Evolutionary conservation across 2,113 vertebrate genomes (phyloP).

Genomic region (Stegostoma tigrinum): DNA sequence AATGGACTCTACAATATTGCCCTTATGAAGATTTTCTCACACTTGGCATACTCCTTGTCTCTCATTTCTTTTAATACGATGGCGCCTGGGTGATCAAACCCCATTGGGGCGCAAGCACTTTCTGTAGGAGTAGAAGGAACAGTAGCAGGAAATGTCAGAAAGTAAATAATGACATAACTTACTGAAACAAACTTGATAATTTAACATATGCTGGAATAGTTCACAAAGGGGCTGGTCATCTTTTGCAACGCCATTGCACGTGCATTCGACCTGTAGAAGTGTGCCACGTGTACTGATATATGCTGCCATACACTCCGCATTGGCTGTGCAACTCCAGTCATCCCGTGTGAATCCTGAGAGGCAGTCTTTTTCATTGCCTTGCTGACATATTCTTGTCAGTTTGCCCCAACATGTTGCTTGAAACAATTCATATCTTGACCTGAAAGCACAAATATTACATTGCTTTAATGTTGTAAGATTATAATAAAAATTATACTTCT

Average conservation of each 20-base stretch:
- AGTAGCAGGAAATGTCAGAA: background rate
- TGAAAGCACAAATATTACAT: conserved; percentile 42
- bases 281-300: conserved; percentile 70
- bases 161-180: conserved; percentile 49
- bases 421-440: conserved; percentile 59
- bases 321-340: conserved; percentile 57
- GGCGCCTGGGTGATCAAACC: background rate
- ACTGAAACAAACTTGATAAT: conserved; percentile 69
- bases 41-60: background rate
- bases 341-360: conserved; percentile 54
- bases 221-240: conserved; percentile 56
- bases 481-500: background rate
- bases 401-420: conserved; percentile 65
- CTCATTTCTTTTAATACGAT: background rate
- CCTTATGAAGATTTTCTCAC: background rate
- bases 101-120: too few relatives aligned
- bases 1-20: background rate
- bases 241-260: conserved; percentile 52
- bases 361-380: conserved; percentile 50
- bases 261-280: conserved; percentile 61
- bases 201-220: conserved; percentile 64
- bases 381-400: conserved; percentile 49
- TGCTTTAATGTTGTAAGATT: background rate
- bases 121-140: background rate
- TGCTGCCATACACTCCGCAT: conserved; percentile 66